phyloP scores from a whole-genome alignment of 2,888 invertebrate species.

The Coecobrya sp. region DNA sequence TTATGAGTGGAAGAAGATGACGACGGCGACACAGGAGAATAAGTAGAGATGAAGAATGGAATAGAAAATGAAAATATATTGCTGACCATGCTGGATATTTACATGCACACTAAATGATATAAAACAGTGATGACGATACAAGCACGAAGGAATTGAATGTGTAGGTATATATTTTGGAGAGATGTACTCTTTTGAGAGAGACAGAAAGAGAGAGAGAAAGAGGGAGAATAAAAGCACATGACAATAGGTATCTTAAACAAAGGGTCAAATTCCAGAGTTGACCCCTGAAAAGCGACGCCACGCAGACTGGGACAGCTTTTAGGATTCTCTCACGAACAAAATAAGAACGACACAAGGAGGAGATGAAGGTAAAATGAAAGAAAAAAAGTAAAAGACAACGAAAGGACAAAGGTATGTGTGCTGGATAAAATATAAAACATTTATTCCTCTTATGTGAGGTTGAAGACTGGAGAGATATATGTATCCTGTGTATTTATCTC shows the following conservation, averaged over 20 bases:
- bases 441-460: constrained; percentile 26
- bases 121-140: constrained; percentile 55
- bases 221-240: constrained; percentile 83
- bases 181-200: constrained; percentile 33
- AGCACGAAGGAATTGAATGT: constrained; percentile 37
- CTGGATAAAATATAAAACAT: constrained; percentile 58
- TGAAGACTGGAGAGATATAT: constrained; percentile 51
- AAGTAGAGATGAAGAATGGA: constrained; percentile 70
- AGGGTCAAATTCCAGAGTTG: constrained; percentile 86
- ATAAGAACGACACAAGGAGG: constrained; percentile 72
- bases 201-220: constrained; percentile 64
- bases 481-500: constrained; percentile 67
- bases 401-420: constrained; percentile 75
- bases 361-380: constrained; percentile 55
- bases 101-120: not conserved
- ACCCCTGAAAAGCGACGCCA: constrained; percentile 86
- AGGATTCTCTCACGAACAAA: constrained; percentile 82
- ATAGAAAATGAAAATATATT: constrained; percentile 72
- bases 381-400: constrained; percentile 78
- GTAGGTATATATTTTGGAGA: not conserved
- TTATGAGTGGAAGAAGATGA: constrained; percentile 84
- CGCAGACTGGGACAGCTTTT: constrained; percentile 85
- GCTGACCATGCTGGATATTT: constrained; percentile 55
- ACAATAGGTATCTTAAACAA: constrained; percentile 86
- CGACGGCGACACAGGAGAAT: constrained; percentile 78